Base-by-base conservation (phyloP, 2,797 vertebrate species). In the Melanotaenia trifasciata region DNA sequence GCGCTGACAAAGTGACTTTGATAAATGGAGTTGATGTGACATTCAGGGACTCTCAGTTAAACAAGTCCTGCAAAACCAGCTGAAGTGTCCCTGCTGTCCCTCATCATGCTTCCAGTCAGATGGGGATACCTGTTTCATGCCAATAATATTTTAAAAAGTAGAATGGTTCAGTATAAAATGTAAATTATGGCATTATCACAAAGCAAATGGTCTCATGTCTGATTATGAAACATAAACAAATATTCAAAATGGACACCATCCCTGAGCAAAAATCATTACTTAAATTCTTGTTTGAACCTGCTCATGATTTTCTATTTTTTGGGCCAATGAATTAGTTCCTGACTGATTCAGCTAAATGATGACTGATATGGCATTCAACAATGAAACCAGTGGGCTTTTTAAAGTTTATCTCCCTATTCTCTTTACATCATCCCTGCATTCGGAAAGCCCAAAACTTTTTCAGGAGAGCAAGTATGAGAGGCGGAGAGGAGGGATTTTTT, bases 21-120 rank as follows among this genome's bases (percentile, higher is more conserved):
- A 92, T 84, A 45, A 84, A 90, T 40, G 88, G 77, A 86, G 84
- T 82, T 86, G 78, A 86, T 79, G 79, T 84, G 70, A 40, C 18
- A 10, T 79, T 79, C 80, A 85, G 87, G 87, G 89, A 89, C 83
- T 87, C 84, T 79, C 69, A 33, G 75, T 76, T 75, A 38, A 83
- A 83, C 84, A 65, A 79, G 78, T 74, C 72, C 26, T 1, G 63
- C 62, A 68, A 72, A 87, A 82, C 76, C 51, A 73, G 43, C 32
- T 54, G 20, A 72, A 80, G 47, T 8, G 9, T 45, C 72, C 24
- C 65, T 10, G 14, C 38, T 67, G 70, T 63, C 28, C 40, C 58
- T 59, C 53, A 6, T 10, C 22, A 67, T 12, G 11, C 63, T 30
- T 9, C 1, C 22, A 11, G 38, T 47, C 20, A n/a, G 18, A 26